phyloP scores from a whole-genome alignment of 1,140 invertebrate genomes.

The Lethrus apterus region DNA sequence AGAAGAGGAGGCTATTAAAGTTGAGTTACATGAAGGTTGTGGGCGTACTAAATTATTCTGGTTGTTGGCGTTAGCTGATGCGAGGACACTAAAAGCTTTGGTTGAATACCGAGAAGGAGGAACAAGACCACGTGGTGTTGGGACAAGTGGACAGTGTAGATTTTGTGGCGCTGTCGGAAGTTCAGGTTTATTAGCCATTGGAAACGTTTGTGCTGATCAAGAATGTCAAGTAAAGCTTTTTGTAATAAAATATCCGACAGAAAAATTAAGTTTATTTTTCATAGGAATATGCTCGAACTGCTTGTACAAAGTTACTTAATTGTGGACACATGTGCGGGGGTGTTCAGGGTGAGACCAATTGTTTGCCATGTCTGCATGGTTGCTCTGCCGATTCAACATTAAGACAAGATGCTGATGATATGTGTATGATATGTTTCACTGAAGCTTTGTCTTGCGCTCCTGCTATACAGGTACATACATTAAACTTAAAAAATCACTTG shows the following conservation, averaged over 20 bases:
- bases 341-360: conserved; percentile 71
- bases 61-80: conserved; percentile 87
- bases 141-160: conserved; percentile 71
- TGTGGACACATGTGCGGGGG: conserved; percentile 94
- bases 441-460: conserved; percentile 92
- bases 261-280: conserved; percentile 11
- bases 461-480: conserved; percentile 66
- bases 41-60: conserved; percentile 92
- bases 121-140: conserved; percentile 39
- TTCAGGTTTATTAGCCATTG: conserved; percentile 79
- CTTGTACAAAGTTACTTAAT: conserved; percentile 72
- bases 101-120: conserved; percentile 85
- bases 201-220: conserved; percentile 86
- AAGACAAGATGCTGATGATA: conserved; percentile 94
- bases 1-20: conserved; percentile 87
- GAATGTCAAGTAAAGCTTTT: conserved; percentile 74
- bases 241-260: background rate
- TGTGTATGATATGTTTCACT: conserved; percentile 99
- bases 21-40: conserved; percentile 93
- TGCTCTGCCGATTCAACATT: conserved; percentile 54
- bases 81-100: conserved; percentile 85
- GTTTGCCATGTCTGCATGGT: conserved; percentile 84
- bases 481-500: conserved; percentile 1
- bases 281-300: conserved; percentile 75
- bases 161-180: conserved; percentile 85